A percentile compares a stretch with the other conserved stretches of the same genome.
Conservation (phyloP, 2,113 vertebrate genomes). For the western clawed frog (Xenopus tropicalis) region UCB_Xtro_10.0 CM004444.2:175368001-175368500, state of each 20-base stretch:
- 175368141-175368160: not conserved
- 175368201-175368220: not conserved
- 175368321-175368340: no score
- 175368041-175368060: conserved; percentile 13
- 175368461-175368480: no score
- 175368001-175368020: not conserved
- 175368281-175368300: not conserved
- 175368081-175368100: conserved; percentile 51
- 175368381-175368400: no score
- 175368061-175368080: conserved; percentile 59
- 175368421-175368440: no score
- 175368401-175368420: no score
- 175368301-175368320: not conserved
- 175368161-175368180: not conserved
- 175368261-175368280: conserved; percentile 54
- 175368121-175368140: conserved; percentile 7
- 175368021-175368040: conserved; percentile 3
- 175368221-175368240: conserved; percentile 59
- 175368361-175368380: no score
- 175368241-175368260: conserved; percentile 62
- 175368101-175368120: conserved; percentile 3
- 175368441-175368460: no score
- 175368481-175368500: no score
- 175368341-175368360: no score
- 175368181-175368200: not conserved